Evolutionary conservation across 2,888 invertebrate genomes (phyloP).

Genomic region (Coecobrya sp.): DNA sequence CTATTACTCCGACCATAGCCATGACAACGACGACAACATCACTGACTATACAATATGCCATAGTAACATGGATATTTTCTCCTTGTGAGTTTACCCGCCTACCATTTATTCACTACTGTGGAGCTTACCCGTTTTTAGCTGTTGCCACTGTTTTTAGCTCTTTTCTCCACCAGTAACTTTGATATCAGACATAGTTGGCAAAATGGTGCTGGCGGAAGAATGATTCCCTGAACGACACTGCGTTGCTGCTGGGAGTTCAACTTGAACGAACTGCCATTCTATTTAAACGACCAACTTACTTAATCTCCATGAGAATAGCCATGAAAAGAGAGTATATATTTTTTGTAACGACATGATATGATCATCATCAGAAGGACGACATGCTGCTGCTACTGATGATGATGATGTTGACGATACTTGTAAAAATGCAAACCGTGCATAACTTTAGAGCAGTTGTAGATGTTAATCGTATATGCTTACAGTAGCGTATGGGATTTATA

Average conservation of each 20-base stretch:
- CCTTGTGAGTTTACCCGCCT: background rate
- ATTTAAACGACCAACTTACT: constrained; percentile 49
- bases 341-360: constrained; percentile 19
- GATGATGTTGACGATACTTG: constrained; percentile 33
- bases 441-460: background rate
- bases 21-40: background rate
- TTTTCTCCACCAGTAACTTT: background rate
- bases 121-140: background rate
- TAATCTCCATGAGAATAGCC: constrained; percentile 65
- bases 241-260: constrained; percentile 28
- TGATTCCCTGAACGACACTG: constrained; percentile 11
- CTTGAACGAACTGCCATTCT: constrained; percentile 35
- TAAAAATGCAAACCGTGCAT: constrained; percentile 60
- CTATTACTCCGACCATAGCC: background rate
- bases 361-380: background rate
- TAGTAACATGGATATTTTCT: background rate
- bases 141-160: background rate
- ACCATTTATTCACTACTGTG: background rate
- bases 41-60: background rate
- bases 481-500: constrained; percentile 5
- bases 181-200: background rate
- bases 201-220: constrained; percentile 24
- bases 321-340: constrained; percentile 41
- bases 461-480: constrained; percentile 16
- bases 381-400: constrained; percentile 12